These are phyloP conservation scores for Peromyscus attwateri DNA, from an alignment of 2,797 vertebrate species.

Conservation along the genomic window DNA sequence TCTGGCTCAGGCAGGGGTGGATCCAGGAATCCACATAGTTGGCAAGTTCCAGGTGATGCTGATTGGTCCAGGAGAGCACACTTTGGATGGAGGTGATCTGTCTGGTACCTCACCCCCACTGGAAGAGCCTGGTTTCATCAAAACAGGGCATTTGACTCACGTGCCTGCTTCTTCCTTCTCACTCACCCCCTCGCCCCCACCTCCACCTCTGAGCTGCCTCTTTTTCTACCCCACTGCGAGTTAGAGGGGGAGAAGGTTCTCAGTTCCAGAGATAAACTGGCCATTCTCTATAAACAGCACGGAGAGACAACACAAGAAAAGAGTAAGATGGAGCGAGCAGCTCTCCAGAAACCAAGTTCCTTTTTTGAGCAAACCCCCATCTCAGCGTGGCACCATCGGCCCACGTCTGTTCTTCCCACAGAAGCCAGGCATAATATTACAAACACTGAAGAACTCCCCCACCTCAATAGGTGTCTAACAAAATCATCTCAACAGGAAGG, in stretches of 20 bases:
- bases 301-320: background rate
- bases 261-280: background rate
- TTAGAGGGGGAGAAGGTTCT: background rate
- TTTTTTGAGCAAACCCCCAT: slow-evolving; percentile 24
- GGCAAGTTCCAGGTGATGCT: background rate
- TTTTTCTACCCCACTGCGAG: background rate
- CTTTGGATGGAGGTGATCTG: background rate
- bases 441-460: slow-evolving; percentile 1
- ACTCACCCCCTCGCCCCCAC: background rate
- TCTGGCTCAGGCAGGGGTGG: background rate
- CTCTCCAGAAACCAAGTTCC: background rate
- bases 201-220: background rate
- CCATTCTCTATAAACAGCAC: background rate
- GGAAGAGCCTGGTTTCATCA: background rate
- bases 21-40: background rate
- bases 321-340: background rate
- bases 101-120: background rate
- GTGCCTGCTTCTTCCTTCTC: background rate
- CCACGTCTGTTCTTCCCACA: background rate
- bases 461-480: background rate
- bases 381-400: background rate
- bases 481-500: slow-evolving; percentile 76
- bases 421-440: slow-evolving; percentile 21
- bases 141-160: background rate
- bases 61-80: background rate